phyloP scores from a whole-genome alignment of 2,797 vertebrate species.

The Neosilurus hyrtlii region DNA sequence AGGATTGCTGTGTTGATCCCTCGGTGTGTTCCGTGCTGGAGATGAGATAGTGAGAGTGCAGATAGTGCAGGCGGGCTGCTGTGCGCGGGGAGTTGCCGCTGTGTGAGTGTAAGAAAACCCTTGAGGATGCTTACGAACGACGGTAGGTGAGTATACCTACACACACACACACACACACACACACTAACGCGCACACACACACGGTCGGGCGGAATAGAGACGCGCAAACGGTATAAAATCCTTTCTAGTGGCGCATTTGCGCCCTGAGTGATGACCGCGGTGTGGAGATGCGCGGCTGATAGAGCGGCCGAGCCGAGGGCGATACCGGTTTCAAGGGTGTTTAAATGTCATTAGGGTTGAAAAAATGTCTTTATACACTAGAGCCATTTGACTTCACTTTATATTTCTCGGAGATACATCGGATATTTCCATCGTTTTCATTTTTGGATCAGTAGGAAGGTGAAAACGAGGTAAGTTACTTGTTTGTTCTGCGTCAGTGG shows the following conservation, averaged over 20 bases:
- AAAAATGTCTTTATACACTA: neutral
- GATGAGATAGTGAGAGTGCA: constrained; percentile 66
- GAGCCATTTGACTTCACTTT: neutral
- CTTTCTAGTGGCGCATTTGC: neutral
- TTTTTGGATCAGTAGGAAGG: neutral
- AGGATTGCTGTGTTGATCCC: too few species aligned
- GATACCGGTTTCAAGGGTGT: constrained; percentile 16
- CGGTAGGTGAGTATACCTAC: constrained; percentile 70
- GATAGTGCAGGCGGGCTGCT: too few species aligned
- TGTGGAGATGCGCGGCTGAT: constrained; percentile 4
- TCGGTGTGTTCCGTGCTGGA: constrained; percentile 58
- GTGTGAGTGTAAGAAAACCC: constrained; percentile 62
- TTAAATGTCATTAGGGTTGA: constrained; percentile 29
- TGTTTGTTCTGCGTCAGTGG: constrained; percentile 5
- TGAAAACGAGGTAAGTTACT: neutral
- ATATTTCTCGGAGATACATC: neutral
- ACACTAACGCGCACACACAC: neutral
- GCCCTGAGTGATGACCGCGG: neutral
- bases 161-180: neutral
- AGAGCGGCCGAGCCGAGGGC: neutral
- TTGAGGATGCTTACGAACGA: constrained; percentile 73
- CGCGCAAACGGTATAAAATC: neutral
- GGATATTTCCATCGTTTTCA: neutral
- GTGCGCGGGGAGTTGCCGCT: constrained; percentile 71
- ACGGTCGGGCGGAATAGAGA: neutral